A percentile compares a stretch with the other conserved stretches of the same genome.
Evolutionary conservation across 1,140 invertebrate genomes (phyloP).

Genomic region (Drosophila mojavensis): DNA sequence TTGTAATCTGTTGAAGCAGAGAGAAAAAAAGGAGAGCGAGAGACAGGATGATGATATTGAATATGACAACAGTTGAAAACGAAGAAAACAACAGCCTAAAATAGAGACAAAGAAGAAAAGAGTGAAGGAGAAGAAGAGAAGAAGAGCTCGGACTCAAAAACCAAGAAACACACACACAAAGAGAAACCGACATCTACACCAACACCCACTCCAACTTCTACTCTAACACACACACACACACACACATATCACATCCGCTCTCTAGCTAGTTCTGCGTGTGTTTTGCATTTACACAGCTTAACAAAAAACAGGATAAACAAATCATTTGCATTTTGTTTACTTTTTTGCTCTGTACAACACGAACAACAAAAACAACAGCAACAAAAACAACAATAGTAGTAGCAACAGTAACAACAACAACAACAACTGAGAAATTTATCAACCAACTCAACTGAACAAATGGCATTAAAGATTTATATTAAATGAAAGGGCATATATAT

Average conservation of each 20-base stretch:
- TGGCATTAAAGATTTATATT: slow-evolving; percentile 50
- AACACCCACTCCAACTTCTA: neutral
- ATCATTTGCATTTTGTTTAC: slow-evolving; percentile 32
- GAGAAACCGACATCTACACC: neutral
- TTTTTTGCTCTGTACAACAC: slow-evolving; percentile 5
- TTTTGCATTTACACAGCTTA: slow-evolving; percentile 45
- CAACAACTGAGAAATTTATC: slow-evolving; percentile 29
- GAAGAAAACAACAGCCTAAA: neutral
- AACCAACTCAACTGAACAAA: slow-evolving; percentile 59
- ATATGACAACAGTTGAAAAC: slow-evolving; percentile 10
- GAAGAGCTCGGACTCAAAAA: neutral
- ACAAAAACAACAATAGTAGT: slow-evolving; percentile 1
- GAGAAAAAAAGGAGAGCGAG: neutral
- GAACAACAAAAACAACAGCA: too few relatives aligned
- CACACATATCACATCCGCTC: neutral
- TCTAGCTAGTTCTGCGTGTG: slow-evolving; percentile 12
- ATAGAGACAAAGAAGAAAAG: neutral
- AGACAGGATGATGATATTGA: slow-evolving; percentile 3
- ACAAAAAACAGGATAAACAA: slow-evolving; percentile 9
- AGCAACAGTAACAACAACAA: slow-evolving; percentile 10
- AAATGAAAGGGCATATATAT: slow-evolving; percentile 46
- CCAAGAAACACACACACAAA: neutral
- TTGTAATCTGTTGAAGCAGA: neutral
- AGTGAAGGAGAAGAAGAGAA: neutral
- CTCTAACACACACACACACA: neutral